Evolutionary conservation across 1,140 invertebrate species (phyloP), one percentile per base, ranked within the genome.

Genomic region (Drosophila nigrodunni): DNA sequence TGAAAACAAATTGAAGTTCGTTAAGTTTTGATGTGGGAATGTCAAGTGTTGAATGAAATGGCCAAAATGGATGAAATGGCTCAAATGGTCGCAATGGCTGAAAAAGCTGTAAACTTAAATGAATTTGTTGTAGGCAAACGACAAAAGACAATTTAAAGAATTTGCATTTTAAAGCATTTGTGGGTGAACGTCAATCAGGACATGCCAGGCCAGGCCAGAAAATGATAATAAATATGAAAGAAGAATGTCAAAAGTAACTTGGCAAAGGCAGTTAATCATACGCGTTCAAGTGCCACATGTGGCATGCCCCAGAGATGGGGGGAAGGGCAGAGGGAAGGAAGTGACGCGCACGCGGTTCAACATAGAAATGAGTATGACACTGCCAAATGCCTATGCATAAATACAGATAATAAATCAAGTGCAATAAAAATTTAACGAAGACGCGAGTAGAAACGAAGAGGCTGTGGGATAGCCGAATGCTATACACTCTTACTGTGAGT

Each of bases 331-430:
- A 7, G 59, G 47, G 15, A 7, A 35, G 47, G 13, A n/a, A 41
- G 25, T 6, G 25, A 30, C 25, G 25, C 25, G 25, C n/a, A 46
- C 64, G 15, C 25, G 13, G 11, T 8, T 37, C 21, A 44, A 52
- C 10, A 52, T 52, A 54, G 67, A 61, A 67, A 57, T 61, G 57
- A 18, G 46, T 46, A 43, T 49, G 39, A 41, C 54, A 74, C 67
- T 78, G 67, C 7, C 58, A 67, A 68, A 74, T 72, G 77, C 71
- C 65, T 50, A 67, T 62, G 64, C 78, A 78, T 71, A 85, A 81
- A 85, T 78, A 86, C 82, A 72, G 78, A 81, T 78, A 86, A 86
- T 86, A 86, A 86, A 86, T 86, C 82, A 86, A 86, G 62, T 66
- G 64, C 78, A 81, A 78, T 76, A 76, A 66, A 81, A 78, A 72